Base-by-base conservation (phyloP, 2,888 invertebrate species). In the Dermolepida albohirtum region DNA sequence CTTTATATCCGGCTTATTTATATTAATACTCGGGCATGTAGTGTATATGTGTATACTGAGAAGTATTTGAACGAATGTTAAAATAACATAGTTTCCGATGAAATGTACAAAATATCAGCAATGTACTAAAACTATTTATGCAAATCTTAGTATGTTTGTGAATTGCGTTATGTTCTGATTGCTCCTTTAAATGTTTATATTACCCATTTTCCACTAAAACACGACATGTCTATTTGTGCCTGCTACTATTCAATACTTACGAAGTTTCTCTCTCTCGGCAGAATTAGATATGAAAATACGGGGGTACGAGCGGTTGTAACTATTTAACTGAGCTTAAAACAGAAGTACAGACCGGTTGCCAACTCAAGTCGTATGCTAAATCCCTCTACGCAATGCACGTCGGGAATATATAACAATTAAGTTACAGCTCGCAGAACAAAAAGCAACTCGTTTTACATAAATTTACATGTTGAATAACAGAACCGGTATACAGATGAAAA, bases 391-490 rank as follows among this genome's bases (percentile, higher is more conserved):
- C 75, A 66, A 55, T 74, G 75, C 74, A 74, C 72, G 71, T 73
- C 71, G 72, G 72, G 76, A 75, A 80, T 78, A 79, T 78, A 78
- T 78, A 81, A 81, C 80, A 80, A 81, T 80, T 80, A 81, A 80
- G 75, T 79, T 76, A 75, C 75, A 77, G 77, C 75, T 59, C 74
- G 76, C 76, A 77, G 76, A 78, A 80, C 80, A 80, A 80, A 80
- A 79, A 77, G 76, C 77, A 71, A 72, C 47, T 72, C 77, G 75
- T 79, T 82, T 81, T 81, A 80, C 82, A 82, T 82, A 82, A 79
- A 82, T 82, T 81, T 81, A 77, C 82, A 82, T 81, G 76, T 70
- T 72, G 77, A 79, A 78, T 77, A 79, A 70, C 72, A 72, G 72
- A 73, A 80, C 77, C 78, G 77, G 78, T 76, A 71, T 72, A 72